phyloP scores from a whole-genome alignment of 2,113 vertebrate species.

The Isurus oxyrinchus region DNA sequence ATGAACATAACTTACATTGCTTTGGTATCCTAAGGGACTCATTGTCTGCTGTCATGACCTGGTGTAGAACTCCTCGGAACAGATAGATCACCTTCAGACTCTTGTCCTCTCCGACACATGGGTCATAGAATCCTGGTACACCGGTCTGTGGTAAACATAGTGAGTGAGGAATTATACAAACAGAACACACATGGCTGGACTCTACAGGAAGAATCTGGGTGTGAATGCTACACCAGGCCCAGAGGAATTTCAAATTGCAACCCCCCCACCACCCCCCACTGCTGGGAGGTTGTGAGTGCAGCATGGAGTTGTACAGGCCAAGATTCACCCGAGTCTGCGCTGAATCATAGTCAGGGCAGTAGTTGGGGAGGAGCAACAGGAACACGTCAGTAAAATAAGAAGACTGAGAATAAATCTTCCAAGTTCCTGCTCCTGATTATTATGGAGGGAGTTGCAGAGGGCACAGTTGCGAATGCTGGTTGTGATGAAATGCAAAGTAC shows the following conservation, averaged over 20 bases:
- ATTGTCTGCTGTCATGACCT: conserved; percentile 80
- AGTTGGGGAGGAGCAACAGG: not conserved
- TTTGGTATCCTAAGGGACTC: conserved; percentile 98
- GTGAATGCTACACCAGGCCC: not conserved
- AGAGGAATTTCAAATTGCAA: not conserved
- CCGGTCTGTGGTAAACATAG: conserved; percentile 63
- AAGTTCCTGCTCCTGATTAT: not conserved
- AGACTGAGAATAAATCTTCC: not conserved
- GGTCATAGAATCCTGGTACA: conserved; percentile 95
- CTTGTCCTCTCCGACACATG: conserved; percentile 94
- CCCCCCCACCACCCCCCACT: not conserved
- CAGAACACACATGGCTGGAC: not conserved
- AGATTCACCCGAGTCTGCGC: not conserved
- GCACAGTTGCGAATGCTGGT: not conserved
- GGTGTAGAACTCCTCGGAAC: conserved; percentile 93
- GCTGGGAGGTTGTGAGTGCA: not conserved
- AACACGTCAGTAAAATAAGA: not conserved
- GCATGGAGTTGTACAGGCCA: not conserved
- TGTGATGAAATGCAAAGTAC: too few species aligned
- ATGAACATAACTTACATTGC: conserved; percentile 78
- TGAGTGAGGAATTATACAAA: not conserved
- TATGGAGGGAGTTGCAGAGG: not conserved
- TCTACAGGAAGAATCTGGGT: not conserved
- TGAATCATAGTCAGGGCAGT: not conserved
- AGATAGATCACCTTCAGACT: conserved; percentile 95